phyloP scores from a whole-genome alignment of 2,888 invertebrate species.

The Scelioninae gen. 1 region DNA sequence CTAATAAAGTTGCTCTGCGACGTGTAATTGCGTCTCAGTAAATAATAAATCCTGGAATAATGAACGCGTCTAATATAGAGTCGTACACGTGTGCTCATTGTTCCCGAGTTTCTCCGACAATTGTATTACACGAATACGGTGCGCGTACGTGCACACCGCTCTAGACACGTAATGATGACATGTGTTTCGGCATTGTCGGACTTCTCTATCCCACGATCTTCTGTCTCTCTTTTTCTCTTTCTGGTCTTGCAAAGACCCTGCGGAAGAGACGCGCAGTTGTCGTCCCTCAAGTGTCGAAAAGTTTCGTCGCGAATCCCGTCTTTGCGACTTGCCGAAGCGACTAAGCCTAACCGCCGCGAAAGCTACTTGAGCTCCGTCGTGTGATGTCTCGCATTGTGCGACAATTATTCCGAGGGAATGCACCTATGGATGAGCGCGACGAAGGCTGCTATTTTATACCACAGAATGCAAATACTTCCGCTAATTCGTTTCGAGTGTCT shows the following conservation, averaged over 20 bases:
- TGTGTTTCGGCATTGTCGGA: constrained; percentile 30
- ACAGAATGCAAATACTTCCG: constrained; percentile 54
- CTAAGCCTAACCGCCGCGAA: constrained; percentile 56
- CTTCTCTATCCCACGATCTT: background rate
- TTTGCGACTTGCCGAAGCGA: constrained; percentile 46
- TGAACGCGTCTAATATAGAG: constrained; percentile 37
- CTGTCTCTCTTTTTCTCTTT: constrained; percentile 2
- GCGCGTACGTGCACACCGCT: constrained; percentile 25
- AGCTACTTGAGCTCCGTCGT: constrained; percentile 43
- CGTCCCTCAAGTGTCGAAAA: constrained; percentile 53
- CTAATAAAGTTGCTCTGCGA: constrained; percentile 25
- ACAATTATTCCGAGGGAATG: constrained; percentile 58
- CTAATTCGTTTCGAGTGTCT: constrained; percentile 44
- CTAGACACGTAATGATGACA: constrained; percentile 53
- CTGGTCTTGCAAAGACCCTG: constrained; percentile 8
- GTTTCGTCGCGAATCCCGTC: constrained; percentile 53
- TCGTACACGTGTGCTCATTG: constrained; percentile 40
- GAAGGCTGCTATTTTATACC: constrained; percentile 19
- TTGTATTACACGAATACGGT: constrained; percentile 26
- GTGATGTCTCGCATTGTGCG: constrained; percentile 44
- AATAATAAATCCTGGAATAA: constrained; percentile 49
- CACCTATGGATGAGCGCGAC: constrained; percentile 1
- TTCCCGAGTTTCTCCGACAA: constrained; percentile 37
- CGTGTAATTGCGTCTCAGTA: constrained; percentile 24
- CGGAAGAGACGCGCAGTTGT: constrained; percentile 35